Evolutionary conservation across 2,888 invertebrate genomes (phyloP), one percentile per base, ranked within the genome.

Genomic region (Cerastis leucographa): DNA sequence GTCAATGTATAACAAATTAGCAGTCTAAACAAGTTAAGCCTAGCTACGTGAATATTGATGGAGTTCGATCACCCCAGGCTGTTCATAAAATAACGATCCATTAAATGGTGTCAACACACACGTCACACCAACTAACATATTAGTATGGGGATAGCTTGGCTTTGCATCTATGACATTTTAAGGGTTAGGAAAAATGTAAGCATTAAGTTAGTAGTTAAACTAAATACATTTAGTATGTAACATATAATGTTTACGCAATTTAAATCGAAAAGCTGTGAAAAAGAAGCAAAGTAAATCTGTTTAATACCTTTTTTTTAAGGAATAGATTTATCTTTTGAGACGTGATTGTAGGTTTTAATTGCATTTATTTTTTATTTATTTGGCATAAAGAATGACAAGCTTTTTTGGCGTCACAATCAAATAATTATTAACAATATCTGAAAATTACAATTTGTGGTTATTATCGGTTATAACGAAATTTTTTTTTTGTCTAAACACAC

Each of bases 81-180:
- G 70, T 88, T 88, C 85, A 85, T 84, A 83, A 73, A 73, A 35
- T 87, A 86, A 83, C 84, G 78, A 86, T 80, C 83, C 71, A 74
- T 66, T 84, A 72, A 83, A 79, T 80, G 74, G 78, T 81, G 80
- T 78, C 78, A 84, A 81, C 80, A 74, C 67, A 76, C 68, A 83
- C 68, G 71, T 70, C 66, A 73, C 67, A 35, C 46, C 35, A 64
- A 61, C 22, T 69, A 61, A 71, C 46, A 49, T n/a, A 46, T 71
- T 72, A 71, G 69, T 62, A 46, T 29, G 12, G n/a, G 17, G 44
- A 40, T 29, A 22, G 40, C 22, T 64, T 67, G 62, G 14, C 40
- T 54, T 78, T 14, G 51, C 5, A 35, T 68, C 7, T 35, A 59
- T 74, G 46, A 25, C 19, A 49, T 51, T 29, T 56, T 62, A 61